Evolutionary conservation across 2,797 vertebrate genomes (phyloP).

Genomic region (Myiothlypis coronata): DNA sequence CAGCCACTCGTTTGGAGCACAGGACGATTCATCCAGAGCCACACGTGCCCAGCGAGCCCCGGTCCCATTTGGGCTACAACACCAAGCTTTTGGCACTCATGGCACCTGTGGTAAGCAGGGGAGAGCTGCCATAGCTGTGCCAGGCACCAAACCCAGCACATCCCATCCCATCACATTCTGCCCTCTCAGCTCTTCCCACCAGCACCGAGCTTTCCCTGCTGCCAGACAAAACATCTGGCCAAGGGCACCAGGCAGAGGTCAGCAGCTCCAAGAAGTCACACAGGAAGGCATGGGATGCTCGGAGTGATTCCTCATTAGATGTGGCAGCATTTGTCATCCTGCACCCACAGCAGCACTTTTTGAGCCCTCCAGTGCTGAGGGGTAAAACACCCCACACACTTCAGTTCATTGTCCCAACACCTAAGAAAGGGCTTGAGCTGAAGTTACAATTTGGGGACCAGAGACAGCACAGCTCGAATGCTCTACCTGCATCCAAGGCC

Average conservation of each 20-base stretch:
- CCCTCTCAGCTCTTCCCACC: neutral
- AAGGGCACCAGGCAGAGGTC: slow-evolving; percentile 15
- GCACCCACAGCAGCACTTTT: neutral
- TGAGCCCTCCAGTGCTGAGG: neutral
- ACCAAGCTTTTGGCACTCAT: rapidly evolving
- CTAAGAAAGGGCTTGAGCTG: neutral
- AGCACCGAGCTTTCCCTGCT: neutral
- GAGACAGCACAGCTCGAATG: neutral
- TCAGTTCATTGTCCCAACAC: neutral
- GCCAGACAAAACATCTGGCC: slow-evolving; percentile 50
- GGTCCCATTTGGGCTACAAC: rapidly evolving
- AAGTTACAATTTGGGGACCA: neutral
- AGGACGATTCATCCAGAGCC: neutral
- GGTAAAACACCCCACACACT: rapidly evolving
- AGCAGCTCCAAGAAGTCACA: neutral
- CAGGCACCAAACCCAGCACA: neutral
- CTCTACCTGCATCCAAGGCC: neutral
- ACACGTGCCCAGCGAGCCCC: neutral
- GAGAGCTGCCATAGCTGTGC: rapidly evolving
- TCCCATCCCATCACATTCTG: neutral
- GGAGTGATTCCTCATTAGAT: neutral
- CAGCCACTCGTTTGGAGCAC: neutral
- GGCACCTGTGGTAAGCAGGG: neutral
- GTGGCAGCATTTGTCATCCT: neutral
- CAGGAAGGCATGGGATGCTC: neutral